phyloP scores from a whole-genome alignment of 1,140 invertebrate genomes.

The Drosophila bocqueti region DNA sequence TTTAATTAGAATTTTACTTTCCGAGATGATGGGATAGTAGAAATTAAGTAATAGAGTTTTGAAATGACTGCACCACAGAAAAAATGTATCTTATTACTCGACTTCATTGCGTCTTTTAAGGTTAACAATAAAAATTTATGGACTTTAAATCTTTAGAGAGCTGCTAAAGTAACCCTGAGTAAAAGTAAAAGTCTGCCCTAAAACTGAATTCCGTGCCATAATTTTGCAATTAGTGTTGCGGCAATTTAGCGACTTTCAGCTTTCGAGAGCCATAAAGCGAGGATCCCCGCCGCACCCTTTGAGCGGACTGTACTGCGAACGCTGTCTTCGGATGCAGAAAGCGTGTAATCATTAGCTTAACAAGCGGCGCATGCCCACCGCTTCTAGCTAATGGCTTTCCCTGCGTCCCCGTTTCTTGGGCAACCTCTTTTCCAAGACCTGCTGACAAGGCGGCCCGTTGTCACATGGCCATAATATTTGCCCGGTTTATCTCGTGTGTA shows the following conservation, averaged over 20 bases:
- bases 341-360: conserved; percentile 73
- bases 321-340: conserved; percentile 60
- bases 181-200: conserved; percentile 37
- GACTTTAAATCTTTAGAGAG: background rate
- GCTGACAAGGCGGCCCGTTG: conserved; percentile 55
- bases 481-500: conserved; percentile 65
- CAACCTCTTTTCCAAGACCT: conserved; percentile 30
- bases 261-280: conserved; percentile 36
- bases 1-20: conserved; percentile 1
- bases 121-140: background rate
- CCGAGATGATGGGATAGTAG: background rate
- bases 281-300: conserved; percentile 28
- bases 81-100: background rate
- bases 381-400: conserved; percentile 26
- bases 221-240: conserved; percentile 17
- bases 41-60: background rate
- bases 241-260: conserved; percentile 34
- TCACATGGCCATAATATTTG: conserved; percentile 71
- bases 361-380: conserved; percentile 61
- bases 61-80: background rate
- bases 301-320: conserved; percentile 27
- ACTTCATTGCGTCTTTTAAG: background rate
- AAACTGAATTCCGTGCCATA: conserved; percentile 2
- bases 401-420: conserved; percentile 18
- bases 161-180: background rate